These are phyloP conservation scores for Malurus splendens DNA, from an alignment of 2,797 vertebrate genomes.

Conservation along the genomic window DNA sequence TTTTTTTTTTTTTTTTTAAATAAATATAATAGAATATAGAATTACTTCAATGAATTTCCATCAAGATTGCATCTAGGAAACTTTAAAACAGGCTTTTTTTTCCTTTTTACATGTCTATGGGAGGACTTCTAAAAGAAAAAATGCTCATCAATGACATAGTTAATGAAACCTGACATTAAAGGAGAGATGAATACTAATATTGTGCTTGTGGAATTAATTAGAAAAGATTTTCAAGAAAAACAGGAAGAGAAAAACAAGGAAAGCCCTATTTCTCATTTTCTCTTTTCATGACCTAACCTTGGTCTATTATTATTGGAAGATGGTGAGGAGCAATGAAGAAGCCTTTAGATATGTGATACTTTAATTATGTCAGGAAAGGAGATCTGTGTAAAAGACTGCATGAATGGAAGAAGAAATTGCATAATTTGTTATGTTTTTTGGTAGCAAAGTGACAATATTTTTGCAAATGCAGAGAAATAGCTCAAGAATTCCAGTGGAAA, in stretches of 20 bases:
- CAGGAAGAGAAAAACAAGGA: not conserved
- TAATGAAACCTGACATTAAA: not conserved
- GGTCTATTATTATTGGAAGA: not conserved
- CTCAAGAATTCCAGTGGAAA: not conserved
- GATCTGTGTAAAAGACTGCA: not conserved
- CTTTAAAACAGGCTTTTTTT: not conserved
- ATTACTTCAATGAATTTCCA: not conserved
- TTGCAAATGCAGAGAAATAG: not conserved
- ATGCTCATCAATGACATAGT: not conserved
- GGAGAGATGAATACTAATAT: not conserved
- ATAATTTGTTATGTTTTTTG: not conserved
- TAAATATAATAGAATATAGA: not conserved
- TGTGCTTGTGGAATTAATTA: not conserved
- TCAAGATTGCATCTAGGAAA: not conserved
- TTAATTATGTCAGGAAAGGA: not conserved
- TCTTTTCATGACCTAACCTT: not conserved
- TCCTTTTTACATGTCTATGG: not conserved
- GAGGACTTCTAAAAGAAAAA: not conserved
- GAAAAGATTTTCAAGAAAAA: not conserved
- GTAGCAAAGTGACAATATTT: not conserved
- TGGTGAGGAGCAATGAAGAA: not conserved
- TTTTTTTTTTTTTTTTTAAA: not conserved
- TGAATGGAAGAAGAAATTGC: not conserved
- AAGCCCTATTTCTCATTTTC: not conserved
- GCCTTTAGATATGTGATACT: not conserved